Conservation (phyloP, 1,140 invertebrate species). For the Monochamus saltuarius region DNA sequence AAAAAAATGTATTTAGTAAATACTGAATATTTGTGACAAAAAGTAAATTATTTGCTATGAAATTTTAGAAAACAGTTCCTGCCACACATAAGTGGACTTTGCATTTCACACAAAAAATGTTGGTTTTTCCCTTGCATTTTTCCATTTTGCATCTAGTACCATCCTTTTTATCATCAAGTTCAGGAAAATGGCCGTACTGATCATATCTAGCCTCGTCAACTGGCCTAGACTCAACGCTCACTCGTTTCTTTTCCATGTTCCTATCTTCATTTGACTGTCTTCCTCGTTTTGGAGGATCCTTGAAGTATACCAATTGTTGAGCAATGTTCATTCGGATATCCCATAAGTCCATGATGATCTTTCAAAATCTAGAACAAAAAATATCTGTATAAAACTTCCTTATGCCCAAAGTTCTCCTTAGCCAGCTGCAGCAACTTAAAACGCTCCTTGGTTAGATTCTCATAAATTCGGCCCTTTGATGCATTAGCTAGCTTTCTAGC, state of each 20-base stretch:
- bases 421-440: too few relatives aligned
- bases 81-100: slow-evolving; percentile 14
- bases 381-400: background rate
- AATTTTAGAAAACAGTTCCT: slow-evolving; percentile 25
- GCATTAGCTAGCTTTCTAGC: too few relatives aligned
- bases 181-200: slow-evolving; percentile 17
- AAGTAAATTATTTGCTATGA: too few relatives aligned
- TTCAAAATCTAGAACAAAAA: slow-evolving; percentile 3
- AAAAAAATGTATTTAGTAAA: too few relatives aligned
- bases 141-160: slow-evolving; percentile 18
- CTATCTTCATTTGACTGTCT: background rate
- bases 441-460: too few relatives aligned
- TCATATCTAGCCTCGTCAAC: slow-evolving; percentile 8
- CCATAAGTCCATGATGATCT: slow-evolving; percentile 10
- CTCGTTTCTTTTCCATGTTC: slow-evolving; percentile 5
- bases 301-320: background rate
- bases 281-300: background rate
- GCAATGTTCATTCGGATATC: slow-evolving; percentile 1
- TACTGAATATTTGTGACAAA: too few relatives aligned
- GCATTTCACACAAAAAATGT: slow-evolving; percentile 17
- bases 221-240: slow-evolving; percentile 3
- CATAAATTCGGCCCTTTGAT: too few relatives aligned
- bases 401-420: too few relatives aligned
- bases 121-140: slow-evolving; percentile 10
- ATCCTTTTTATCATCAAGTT: slow-evolving; percentile 12